Base-by-base conservation (phyloP, 2,113 vertebrate species). In the Cyanistes caeruleus region DNA sequence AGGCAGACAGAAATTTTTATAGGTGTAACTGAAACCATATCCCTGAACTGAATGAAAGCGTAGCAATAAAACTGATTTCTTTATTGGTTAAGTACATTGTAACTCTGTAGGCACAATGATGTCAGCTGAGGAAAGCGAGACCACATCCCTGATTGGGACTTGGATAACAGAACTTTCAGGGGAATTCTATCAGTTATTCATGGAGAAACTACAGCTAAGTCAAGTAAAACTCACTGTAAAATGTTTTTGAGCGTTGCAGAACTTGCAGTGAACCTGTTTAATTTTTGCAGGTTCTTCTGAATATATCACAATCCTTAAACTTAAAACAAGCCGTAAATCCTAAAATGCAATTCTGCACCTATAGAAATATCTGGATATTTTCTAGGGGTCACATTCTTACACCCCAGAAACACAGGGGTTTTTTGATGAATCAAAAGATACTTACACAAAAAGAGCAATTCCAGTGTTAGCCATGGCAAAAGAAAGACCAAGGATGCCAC, bases 391-490 rank as follows among this genome's bases (percentile, higher is more conserved):
- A 17, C n/a, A 43, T 25, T 58, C 23, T 80, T 51, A 86, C 28
- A 72, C 13, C 59, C 7, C 35, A 87, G 10, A 63, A 83, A 64
- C 7, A 35, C 9, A 9, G 23, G 4, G 5, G 0, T 14, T 41
- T 60, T 55, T 74, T n/a, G 1, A 94, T 8, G 33, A 90, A 70
- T 44, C n/a, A 49, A 96, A 95, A 93, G 85, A 98, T 98, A 99
- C 99, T 99, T 98, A 99, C 99, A 99, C 98, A 98, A 99, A 99
- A 43, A 99, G 98, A 93, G 98, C 99, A 95, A 99, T 99, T 97
- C 99, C 99, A 74, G 99, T 99, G 98, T 99, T 99, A 98, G 99
- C 99, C 99, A 99, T 99, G 96, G 99, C 99, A 97, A 98, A 99
- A 77, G 99, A 99, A 96, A 99, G 98, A 78, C 99, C 99, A 93